phyloP scores from a whole-genome alignment of 2,888 invertebrate genomes.

The Liodrosophila aerea region DNA sequence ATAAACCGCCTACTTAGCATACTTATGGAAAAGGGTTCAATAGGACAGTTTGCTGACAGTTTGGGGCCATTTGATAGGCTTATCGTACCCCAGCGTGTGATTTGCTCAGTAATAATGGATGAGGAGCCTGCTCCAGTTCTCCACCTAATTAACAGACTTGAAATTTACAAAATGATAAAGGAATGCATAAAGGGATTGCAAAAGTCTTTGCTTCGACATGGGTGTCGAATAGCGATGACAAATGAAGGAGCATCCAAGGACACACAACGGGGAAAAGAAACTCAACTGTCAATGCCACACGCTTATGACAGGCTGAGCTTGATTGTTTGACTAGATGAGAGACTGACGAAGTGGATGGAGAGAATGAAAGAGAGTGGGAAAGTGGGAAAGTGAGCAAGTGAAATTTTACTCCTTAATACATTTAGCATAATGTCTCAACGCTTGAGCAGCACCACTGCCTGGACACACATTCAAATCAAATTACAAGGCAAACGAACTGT shows the following conservation, averaged over 20 bases:
- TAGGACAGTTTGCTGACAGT: constrained; percentile 30
- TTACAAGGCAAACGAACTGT: constrained; percentile 55
- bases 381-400: not conserved
- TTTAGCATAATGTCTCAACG: constrained; percentile 38
- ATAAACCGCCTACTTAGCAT: constrained; percentile 30
- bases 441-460: constrained; percentile 21
- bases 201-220: not conserved
- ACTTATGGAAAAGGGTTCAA: constrained; percentile 23
- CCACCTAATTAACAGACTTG: constrained; percentile 13
- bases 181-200: not conserved
- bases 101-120: constrained; percentile 26
- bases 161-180: constrained; percentile 7
- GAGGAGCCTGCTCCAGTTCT: not conserved
- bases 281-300: constrained; percentile 7
- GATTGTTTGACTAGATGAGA: constrained; percentile 24
- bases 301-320: constrained; percentile 12
- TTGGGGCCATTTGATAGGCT: constrained; percentile 18
- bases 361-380: not conserved
- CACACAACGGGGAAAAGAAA: not conserved
- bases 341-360: not conserved
- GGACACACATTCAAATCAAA: constrained; percentile 52
- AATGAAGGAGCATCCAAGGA: constrained; percentile 3
- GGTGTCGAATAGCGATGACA: constrained; percentile 24
- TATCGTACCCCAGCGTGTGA: constrained; percentile 38
- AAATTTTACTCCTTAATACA: constrained; percentile 28